Base-by-base conservation (phyloP, 1,140 invertebrate species). In the Babylonia areolata region DNA sequence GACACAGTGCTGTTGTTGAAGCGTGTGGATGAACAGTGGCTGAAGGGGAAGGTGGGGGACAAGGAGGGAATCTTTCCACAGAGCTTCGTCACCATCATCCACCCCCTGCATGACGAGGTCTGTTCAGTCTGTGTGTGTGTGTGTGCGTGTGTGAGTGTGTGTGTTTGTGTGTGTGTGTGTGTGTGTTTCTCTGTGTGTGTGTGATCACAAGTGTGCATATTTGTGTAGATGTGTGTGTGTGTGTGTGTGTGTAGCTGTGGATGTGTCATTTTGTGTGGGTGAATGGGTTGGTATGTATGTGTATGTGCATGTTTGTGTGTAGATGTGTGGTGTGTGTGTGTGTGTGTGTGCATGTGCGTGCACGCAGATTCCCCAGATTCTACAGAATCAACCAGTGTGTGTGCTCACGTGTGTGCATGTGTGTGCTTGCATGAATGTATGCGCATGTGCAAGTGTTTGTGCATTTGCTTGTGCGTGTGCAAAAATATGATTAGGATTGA, bases 1-100 rank as follows among this genome's bases (percentile, higher is more conserved):
- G 96, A 97, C 89, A 95, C 96, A 87, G 96, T 98, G 69, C 94
- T 96, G 86, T 94, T 98, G 85, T 91, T 96, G 79, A 95, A 95
- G 87, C 94, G 95, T 88, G 94, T 97, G 12, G 97, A 97, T 90
- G 95, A 96, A n/a, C 96, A 97, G 87, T 98, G 97, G 97, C 92
- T 97, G 85, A 96, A 96, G 86, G 97, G 97, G 3, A 95, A 95
- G 89, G 91, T 95, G 86, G 95, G 94, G 39, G 96, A 96, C 33
- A 94, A 94, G 80, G 96, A 96, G 92, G 97, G 97, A 78, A 96
- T 98, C 85, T 98, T 98, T 94, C 97, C 97, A 1, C 93, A 95
- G 33, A 97, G 96, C 92, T 98, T 97, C 94, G 95, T 98, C 73
- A 95, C 97, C 86, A 94, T 98, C 73, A 96, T 96, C 92, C 95